Percentiles rank a stretch among this genome's conserved stretches.
phyloP scores from a whole-genome alignment of 2,797 vertebrate genomes.

The Rhinoraja longicauda region DNA sequence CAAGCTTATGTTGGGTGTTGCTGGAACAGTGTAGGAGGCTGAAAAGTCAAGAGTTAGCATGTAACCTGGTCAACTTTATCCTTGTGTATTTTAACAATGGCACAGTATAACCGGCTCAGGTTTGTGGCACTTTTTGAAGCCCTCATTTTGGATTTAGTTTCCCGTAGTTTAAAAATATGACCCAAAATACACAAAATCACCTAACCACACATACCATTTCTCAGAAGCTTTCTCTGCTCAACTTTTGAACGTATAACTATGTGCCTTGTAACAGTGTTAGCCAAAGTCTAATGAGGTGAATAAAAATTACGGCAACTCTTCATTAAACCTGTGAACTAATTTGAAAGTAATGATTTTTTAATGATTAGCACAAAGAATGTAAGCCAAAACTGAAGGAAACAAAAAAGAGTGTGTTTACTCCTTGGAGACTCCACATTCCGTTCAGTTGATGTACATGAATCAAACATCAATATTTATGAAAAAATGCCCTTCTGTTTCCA shows the following conservation, averaged over 20 bases:
- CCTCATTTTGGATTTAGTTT: not conserved
- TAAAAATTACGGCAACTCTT: not conserved
- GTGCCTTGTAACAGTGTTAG: not conserved
- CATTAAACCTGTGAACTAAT: constrained; percentile 17
- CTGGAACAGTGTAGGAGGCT: too few species aligned
- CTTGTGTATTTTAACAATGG: not conserved
- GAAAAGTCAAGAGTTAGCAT: not conserved
- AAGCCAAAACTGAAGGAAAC: constrained; percentile 20
- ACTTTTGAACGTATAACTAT: not conserved
- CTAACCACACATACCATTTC: not conserved
- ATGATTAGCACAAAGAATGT: not conserved
- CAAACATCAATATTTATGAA: not conserved
- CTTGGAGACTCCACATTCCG: not conserved
- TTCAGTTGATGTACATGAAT: not conserved
- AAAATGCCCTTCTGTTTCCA: not conserved
- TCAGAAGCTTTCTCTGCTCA: not conserved
- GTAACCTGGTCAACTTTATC: not conserved
- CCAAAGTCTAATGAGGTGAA: constrained; percentile 8
- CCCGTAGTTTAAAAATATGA: not conserved
- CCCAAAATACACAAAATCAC: not conserved
- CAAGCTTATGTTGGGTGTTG: too few species aligned
- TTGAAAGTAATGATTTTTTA: constrained; percentile 21
- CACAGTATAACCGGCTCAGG: too few species aligned
- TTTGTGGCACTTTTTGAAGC: not conserved
- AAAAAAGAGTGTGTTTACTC: not conserved